Evolutionary conservation across 2,888 invertebrate genomes (phyloP).

Genomic region (Spodoptera exigua): DNA sequence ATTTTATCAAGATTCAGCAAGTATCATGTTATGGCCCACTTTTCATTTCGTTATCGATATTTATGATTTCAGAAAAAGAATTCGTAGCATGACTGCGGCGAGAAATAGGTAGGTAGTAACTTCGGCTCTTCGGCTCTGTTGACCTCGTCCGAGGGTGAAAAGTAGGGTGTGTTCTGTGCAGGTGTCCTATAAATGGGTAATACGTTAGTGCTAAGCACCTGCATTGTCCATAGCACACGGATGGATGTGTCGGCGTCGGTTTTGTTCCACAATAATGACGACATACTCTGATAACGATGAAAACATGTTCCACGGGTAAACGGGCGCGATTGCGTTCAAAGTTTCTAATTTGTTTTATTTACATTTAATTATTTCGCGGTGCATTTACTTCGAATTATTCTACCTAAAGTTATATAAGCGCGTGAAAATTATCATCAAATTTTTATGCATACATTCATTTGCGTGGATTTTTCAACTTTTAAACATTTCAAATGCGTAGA

Average conservation of each 20-base stretch:
- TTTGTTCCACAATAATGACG: constrained; percentile 80
- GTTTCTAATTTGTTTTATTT: constrained; percentile 50
- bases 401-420: constrained; percentile 18
- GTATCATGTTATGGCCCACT: constrained; percentile 39
- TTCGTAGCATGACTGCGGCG: neutral
- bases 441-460: constrained; percentile 1
- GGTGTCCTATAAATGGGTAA: constrained; percentile 12
- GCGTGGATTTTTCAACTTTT: constrained; percentile 12
- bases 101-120: neutral
- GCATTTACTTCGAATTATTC: constrained; percentile 6
- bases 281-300: constrained; percentile 84
- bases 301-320: constrained; percentile 68
- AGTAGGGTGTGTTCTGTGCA: constrained; percentile 2
- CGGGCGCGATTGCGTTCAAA: constrained; percentile 44
- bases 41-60: constrained; percentile 37
- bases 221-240: constrained; percentile 68
- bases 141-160: neutral
- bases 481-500: constrained; percentile 4
- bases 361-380: constrained; percentile 32
- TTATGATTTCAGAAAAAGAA: constrained; percentile 14
- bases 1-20: constrained; percentile 40
- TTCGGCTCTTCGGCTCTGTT: no score
- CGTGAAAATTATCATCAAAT: constrained; percentile 8
- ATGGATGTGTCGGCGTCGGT: constrained; percentile 67
- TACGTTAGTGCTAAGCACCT: constrained; percentile 48